These are phyloP conservation scores for Byasa hedistus DNA, from an alignment of 2,888 invertebrate genomes.

Conservation along the genomic window DNA sequence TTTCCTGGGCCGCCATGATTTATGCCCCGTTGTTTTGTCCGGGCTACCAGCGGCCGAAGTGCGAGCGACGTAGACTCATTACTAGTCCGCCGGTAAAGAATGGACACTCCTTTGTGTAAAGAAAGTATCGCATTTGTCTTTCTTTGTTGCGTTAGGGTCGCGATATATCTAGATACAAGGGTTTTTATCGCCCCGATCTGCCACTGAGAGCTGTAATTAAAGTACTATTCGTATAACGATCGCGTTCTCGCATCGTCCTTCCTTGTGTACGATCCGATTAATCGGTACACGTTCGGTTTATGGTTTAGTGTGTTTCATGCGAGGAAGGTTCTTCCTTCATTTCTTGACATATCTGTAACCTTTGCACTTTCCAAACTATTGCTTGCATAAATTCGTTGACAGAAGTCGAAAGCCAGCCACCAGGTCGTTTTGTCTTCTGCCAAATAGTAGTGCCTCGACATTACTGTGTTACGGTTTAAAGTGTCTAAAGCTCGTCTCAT, in stretches of 20 bases:
- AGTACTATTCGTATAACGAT: conserved; percentile 18
- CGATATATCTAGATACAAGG: conserved; percentile 32
- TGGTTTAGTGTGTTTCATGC: conserved; percentile 6
- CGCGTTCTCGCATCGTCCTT: conserved; percentile 10
- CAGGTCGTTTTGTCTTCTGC: too few species aligned
- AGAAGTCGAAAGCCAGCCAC: not conserved
- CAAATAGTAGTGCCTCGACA: too few species aligned
- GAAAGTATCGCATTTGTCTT: conserved; percentile 68
- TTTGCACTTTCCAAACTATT: not conserved
- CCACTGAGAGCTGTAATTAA: conserved; percentile 32
- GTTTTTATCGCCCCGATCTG: conserved; percentile 29
- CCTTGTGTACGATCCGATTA: conserved; percentile 10
- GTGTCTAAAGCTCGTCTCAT: too few species aligned
- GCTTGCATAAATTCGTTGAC: not conserved
- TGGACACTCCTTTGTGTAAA: conserved; percentile 66
- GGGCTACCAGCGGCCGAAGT: conserved; percentile 42
- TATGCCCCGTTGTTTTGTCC: conserved; percentile 58
- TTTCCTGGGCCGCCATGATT: conserved; percentile 76
- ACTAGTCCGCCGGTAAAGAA: conserved; percentile 60
- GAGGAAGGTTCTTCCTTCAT: conserved; percentile 6
- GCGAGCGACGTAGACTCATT: conserved; percentile 61
- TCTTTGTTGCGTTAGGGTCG: conserved; percentile 52
- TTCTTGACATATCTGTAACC: not conserved
- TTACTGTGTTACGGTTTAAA: too few species aligned
- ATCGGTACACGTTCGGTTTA: conserved; percentile 16